These are phyloP conservation scores for Metopia argyrocephala DNA, from an alignment of 2,888 invertebrate genomes.

Conservation along the genomic window DNA sequence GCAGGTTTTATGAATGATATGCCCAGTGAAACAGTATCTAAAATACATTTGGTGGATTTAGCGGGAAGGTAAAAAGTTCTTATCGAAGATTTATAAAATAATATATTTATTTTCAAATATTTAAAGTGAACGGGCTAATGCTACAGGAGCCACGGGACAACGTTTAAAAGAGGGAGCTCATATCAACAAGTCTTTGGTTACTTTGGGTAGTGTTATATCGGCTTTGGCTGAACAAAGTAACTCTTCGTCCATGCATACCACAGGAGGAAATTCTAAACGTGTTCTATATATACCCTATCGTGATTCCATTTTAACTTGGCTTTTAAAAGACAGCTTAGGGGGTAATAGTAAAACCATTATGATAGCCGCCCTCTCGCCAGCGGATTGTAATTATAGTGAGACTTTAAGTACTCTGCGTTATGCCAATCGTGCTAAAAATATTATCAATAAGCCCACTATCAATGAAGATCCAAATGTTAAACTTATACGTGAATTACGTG, in stretches of 20 bases:
- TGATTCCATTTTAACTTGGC: conserved; percentile 92
- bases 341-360: conserved; percentile 95
- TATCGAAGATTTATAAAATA: conserved; percentile 2
- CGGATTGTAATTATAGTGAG: conserved; percentile 92
- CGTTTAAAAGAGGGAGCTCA: conserved; percentile 93
- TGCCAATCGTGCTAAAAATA: conserved; percentile 93
- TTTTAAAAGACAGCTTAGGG: conserved; percentile 91
- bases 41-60: conserved; percentile 92
- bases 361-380: conserved; percentile 90
- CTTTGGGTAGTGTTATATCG: conserved; percentile 92
- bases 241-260: conserved; percentile 78
- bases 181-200: conserved; percentile 93
- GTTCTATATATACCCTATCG: conserved; percentile 90
- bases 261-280: conserved; percentile 72
- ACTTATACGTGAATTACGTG: conserved; percentile 89
- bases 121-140: conserved; percentile 90
- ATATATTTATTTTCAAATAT: conserved; percentile 49
- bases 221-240: conserved; percentile 85
- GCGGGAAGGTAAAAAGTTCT: conserved; percentile 86
- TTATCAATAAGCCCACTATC: conserved; percentile 93
- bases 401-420: conserved; percentile 91
- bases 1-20: conserved; percentile 91
- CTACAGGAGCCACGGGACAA: conserved; percentile 94
- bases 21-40: conserved; percentile 93
- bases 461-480: conserved; percentile 94